These are phyloP conservation scores for Brachionus sp. DNA, from an alignment of 1,140 invertebrate species.

Conservation along the genomic window DNA sequence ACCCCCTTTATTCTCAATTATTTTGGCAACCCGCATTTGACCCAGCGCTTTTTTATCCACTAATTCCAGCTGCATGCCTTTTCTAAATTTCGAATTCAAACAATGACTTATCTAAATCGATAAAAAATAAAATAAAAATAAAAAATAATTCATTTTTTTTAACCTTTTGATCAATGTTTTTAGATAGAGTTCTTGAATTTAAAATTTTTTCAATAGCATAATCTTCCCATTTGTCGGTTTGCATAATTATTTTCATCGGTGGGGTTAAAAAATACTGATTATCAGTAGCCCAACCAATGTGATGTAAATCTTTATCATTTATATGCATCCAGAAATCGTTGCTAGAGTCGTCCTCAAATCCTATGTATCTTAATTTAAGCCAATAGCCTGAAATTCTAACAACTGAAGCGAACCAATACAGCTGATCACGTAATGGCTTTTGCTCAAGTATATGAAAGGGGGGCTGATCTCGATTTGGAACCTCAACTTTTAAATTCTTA, in stretches of 20 bases:
- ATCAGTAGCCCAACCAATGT: conserved; percentile 30
- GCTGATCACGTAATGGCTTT: not conserved
- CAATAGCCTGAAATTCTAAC: conserved; percentile 1
- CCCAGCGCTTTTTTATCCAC: conserved; percentile 89
- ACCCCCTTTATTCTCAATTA: conserved; percentile 84
- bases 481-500: conserved; percentile 14
- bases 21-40: conserved; percentile 81
- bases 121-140: not conserved
- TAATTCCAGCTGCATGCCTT: conserved; percentile 81
- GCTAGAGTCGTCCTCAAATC: conserved; percentile 1
- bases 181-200: conserved; percentile 83
- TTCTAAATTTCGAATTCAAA: conserved; percentile 55
- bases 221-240: conserved; percentile 81
- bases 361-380: conserved; percentile 22
- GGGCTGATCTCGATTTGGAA: not conserved
- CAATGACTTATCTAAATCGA: conserved; percentile 48
- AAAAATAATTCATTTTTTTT: not conserved
- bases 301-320: not conserved
- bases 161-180: conserved; percentile 85
- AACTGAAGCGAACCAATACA: conserved; percentile 25
- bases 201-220: conserved; percentile 84
- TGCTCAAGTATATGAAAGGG: not conserved
- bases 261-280: conserved; percentile 1
- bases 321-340: conserved; percentile 20
- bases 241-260: conserved; percentile 12